Percentiles rank a stretch among this genome's conserved stretches.
Evolutionary conservation across 2,113 vertebrate species (phyloP).

Genomic region (Otus sunia): DNA sequence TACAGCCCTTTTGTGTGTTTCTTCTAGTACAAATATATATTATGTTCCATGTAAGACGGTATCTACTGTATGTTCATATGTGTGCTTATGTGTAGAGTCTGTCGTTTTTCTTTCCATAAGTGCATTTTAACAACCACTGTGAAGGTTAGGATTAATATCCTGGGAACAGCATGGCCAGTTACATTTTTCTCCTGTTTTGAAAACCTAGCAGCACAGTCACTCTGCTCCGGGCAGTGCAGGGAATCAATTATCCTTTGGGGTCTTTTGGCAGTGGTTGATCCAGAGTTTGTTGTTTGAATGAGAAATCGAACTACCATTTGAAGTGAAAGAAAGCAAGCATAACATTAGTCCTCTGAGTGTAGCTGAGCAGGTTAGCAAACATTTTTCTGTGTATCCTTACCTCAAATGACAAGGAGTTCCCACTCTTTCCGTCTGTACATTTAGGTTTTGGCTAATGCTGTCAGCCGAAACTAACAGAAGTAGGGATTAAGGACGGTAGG

Average conservation of each 20-base stretch:
- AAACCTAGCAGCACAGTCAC: not conserved
- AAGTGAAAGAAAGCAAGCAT: not conserved
- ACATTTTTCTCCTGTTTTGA: slow-evolving; percentile 52
- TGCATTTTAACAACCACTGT: not conserved
- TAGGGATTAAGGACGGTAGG: not conserved
- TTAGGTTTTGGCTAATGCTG: not conserved
- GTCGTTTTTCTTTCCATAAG: not conserved
- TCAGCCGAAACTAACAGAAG: not conserved
- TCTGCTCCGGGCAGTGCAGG: not conserved
- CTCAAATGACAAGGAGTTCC: not conserved
- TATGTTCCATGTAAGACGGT: not conserved
- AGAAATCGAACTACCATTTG: not conserved
- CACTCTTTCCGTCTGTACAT: not conserved
- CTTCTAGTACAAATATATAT: slow-evolving; percentile 48
- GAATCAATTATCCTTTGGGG: not conserved
- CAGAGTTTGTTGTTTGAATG: not conserved
- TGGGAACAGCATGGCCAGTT: slow-evolving; percentile 11
- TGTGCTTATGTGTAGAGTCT: slow-evolving; percentile 44
- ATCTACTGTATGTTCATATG: not conserved
- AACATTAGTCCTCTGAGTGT: not conserved
- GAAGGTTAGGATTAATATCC: not conserved
- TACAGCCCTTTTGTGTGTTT: slow-evolving; percentile 73
- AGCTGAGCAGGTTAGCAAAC: not conserved
- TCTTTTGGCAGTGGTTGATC: not conserved
- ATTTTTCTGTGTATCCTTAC: not conserved